phyloP scores from a whole-genome alignment of 2,888 invertebrate genomes.

The Cancer borealis region DNA sequence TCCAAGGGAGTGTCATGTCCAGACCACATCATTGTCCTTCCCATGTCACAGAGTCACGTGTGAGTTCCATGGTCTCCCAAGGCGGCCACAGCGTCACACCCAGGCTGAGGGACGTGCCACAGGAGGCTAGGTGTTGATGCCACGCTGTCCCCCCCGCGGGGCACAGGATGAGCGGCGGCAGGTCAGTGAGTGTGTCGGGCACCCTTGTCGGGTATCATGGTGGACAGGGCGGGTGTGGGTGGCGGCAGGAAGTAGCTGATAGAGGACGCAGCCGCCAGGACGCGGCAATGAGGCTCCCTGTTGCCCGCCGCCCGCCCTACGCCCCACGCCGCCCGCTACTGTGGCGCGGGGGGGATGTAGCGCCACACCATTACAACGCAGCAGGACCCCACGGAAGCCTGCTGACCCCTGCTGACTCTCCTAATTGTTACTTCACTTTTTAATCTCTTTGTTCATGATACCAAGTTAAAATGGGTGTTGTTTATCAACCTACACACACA shows the following conservation, averaged over 20 bases:
- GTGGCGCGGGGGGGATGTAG: background rate
- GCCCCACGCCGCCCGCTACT: background rate
- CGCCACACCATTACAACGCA: background rate
- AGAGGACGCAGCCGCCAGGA: constrained; percentile 5
- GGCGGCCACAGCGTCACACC: no score
- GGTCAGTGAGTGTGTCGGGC: background rate
- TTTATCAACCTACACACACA: no score
- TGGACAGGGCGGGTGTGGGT: background rate
- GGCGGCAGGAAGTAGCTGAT: constrained; percentile 34
- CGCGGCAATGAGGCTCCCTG: constrained; percentile 1
- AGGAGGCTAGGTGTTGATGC: no score
- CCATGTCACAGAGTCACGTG: no score
- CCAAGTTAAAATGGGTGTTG: no score
- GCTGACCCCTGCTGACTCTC: background rate
- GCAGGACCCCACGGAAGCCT: background rate
- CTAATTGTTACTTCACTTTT: background rate
- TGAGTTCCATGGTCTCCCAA: no score
- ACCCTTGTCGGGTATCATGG: background rate
- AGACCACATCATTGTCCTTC: no score
- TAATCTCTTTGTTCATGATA: background rate
- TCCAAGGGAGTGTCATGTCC: no score
- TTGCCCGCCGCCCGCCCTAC: background rate
- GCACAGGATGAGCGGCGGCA: background rate
- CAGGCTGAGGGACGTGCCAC: no score
- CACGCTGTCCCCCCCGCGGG: background rate